These are phyloP conservation scores for Falco berigora DNA, from an alignment of 2,797 vertebrate genomes.

Conservation along the genomic window DNA sequence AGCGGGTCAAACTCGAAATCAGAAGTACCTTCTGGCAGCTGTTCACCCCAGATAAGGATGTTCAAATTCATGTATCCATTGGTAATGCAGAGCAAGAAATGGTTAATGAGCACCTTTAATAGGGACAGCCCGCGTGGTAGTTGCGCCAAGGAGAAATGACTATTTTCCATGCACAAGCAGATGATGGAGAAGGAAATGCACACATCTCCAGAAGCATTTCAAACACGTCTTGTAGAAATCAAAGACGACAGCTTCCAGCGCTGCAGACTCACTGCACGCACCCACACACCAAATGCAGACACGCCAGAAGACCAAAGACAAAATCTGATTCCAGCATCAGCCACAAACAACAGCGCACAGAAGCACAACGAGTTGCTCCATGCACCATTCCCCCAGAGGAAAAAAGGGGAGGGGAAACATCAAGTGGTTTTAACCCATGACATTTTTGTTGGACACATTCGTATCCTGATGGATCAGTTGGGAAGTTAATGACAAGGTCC, in stretches of 20 bases:
- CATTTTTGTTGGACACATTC: background rate
- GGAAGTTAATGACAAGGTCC: background rate
- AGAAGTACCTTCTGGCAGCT: background rate
- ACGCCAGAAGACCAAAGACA: background rate
- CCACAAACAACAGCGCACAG: background rate
- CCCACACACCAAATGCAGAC: background rate
- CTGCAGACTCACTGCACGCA: background rate
- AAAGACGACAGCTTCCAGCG: background rate
- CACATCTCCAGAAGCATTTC: background rate
- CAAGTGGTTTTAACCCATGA: background rate
- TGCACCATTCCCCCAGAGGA: background rate
- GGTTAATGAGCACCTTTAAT: background rate
- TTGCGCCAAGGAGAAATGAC: background rate
- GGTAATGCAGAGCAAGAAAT: background rate
- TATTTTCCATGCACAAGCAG: background rate
- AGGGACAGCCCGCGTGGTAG: background rate
- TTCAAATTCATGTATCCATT: background rate
- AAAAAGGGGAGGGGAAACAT: rapidly evolving
- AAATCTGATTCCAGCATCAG: background rate
- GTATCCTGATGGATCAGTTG: background rate
- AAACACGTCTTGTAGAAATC: background rate
- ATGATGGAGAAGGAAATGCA: background rate
- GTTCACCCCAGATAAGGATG: background rate
- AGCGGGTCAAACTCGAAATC: background rate
- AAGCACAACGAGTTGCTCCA: background rate